These are phyloP conservation scores for Cosmorhoe ocellata DNA, from an alignment of 2,888 invertebrate genomes.

Conservation along the genomic window DNA sequence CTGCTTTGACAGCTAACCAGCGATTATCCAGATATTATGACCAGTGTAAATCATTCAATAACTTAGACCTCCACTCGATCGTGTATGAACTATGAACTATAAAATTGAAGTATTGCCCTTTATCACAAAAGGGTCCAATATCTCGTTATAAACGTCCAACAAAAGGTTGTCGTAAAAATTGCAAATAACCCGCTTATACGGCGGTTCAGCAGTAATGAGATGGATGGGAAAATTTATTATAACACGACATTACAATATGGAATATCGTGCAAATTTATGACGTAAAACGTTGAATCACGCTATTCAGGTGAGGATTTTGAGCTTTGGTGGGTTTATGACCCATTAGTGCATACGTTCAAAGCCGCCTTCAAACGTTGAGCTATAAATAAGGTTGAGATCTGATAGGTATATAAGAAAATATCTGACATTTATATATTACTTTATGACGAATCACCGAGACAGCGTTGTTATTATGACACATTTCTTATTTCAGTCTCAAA, in stretches of 20 bases:
- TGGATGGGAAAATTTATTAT: slow-evolving; percentile 46
- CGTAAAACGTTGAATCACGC: slow-evolving; percentile 26
- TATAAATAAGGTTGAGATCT: no score
- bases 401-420: no score
- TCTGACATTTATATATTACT: no score
- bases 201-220: slow-evolving; percentile 58
- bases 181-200: slow-evolving; percentile 66
- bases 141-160: slow-evolving; percentile 62
- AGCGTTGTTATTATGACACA: no score
- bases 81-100: slow-evolving; percentile 76
- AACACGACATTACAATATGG: slow-evolving; percentile 38
- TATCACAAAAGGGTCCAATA: slow-evolving; percentile 65
- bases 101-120: slow-evolving; percentile 76
- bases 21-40: slow-evolving; percentile 75
- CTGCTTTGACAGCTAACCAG: slow-evolving; percentile 40
- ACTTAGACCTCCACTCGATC: slow-evolving; percentile 62
- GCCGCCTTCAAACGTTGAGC: no score
- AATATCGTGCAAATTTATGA: slow-evolving; percentile 32
- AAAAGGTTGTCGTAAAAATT: slow-evolving; percentile 73
- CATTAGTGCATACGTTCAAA: background rate
- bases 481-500: no score
- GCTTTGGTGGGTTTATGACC: background rate
- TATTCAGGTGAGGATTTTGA: slow-evolving; percentile 1
- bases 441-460: no score
- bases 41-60: slow-evolving; percentile 72